Evolutionary conservation across 1,140 invertebrate genomes (phyloP).

Genomic region (Pogonognathellus flavescens): DNA sequence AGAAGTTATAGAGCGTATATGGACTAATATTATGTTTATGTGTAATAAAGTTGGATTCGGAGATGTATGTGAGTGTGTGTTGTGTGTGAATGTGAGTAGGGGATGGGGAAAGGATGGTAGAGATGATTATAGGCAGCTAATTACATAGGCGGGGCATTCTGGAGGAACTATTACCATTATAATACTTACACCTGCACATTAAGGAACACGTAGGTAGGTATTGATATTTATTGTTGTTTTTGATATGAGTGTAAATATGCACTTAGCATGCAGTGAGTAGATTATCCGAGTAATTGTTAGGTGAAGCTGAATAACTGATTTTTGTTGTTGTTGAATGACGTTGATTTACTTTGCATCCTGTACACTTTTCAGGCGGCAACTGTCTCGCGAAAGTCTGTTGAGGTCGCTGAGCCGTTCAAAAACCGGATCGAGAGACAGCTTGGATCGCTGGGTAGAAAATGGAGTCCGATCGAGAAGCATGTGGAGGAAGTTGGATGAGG

Average conservation of each 20-base stretch:
- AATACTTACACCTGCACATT: neutral
- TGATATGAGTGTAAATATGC: neutral
- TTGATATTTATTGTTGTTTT: conserved; percentile 2
- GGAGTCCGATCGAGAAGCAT: conserved; percentile 63
- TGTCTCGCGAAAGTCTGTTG: conserved; percentile 64
- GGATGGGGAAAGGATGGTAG: no score
- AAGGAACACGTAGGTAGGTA: neutral
- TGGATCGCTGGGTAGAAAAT: conserved; percentile 67
- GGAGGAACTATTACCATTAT: neutral
- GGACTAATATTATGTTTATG: no score
- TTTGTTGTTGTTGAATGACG: conserved; percentile 33
- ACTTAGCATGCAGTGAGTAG: neutral
- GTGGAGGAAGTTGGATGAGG: conserved; percentile 62
- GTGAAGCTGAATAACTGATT: conserved; percentile 10
- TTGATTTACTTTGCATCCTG: conserved; percentile 50
- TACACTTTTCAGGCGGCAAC: conserved; percentile 63
- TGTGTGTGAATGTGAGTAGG: no score
- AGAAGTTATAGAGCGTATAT: no score
- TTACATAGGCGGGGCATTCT: neutral
- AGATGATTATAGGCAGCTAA: no score
- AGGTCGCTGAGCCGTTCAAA: conserved; percentile 65
- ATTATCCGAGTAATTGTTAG: neutral
- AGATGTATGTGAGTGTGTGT: no score
- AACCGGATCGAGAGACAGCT: conserved; percentile 66
- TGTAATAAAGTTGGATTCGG: no score